Evolutionary conservation across 2,113 vertebrate genomes (phyloP).

Genomic region (Colaptes auratus): DNA sequence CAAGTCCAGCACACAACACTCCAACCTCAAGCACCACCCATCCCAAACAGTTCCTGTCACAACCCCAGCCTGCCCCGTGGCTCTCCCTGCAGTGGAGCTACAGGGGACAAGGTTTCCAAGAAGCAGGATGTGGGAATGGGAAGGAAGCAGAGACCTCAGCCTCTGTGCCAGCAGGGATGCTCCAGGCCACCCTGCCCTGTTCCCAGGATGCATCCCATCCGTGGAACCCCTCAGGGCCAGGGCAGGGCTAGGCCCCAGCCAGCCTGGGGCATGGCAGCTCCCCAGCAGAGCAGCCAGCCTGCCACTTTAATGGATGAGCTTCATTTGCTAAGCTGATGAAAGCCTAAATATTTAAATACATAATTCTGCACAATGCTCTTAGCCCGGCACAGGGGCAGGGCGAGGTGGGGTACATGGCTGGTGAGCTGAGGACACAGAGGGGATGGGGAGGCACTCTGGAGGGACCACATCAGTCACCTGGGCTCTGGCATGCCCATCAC

Average conservation of each 20-base stretch:
- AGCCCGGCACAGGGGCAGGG: neutral
- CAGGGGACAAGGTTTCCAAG: neutral
- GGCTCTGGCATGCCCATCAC: neutral
- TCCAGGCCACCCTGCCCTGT: rapidly evolving
- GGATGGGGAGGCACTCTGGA: neutral
- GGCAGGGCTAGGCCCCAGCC: neutral
- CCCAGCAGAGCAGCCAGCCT: neutral
- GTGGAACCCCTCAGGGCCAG: neutral
- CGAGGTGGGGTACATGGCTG: rapidly evolving
- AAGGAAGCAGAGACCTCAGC: neutral
- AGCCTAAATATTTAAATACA: slow-evolving; percentile 72
- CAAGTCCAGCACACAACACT: rapidly evolving
- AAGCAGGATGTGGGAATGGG: rapidly evolving
- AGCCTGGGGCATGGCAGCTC: neutral
- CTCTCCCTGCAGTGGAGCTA: rapidly evolving
- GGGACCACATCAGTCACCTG: neutral
- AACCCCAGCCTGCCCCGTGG: rapidly evolving
- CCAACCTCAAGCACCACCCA: neutral
- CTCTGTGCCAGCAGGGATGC: neutral
- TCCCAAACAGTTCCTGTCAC: neutral
- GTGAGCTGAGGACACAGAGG: rapidly evolving
- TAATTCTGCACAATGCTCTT: slow-evolving; percentile 55
- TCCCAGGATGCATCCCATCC: neutral
- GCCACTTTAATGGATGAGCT: slow-evolving; percentile 54
- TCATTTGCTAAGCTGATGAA: slow-evolving; percentile 74